Percentiles rank a stretch among this genome's conserved stretches.
phyloP scores from a whole-genome alignment of 2,888 invertebrate species.

The Tortricodes alternella region DNA sequence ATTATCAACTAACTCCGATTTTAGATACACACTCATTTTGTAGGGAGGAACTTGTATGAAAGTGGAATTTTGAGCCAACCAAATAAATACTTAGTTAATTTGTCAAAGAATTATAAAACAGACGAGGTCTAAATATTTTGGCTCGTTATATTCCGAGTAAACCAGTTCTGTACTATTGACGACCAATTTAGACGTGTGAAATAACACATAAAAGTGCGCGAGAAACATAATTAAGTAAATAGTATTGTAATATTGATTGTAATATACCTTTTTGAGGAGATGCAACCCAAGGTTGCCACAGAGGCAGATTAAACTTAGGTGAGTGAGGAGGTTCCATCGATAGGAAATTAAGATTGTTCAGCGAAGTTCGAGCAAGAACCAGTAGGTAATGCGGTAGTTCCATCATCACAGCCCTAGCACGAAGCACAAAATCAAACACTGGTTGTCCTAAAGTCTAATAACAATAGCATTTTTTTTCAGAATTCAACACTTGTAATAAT shows the following conservation, averaged over 20 bases:
- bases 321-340: conserved; percentile 79
- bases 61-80: conserved; percentile 11
- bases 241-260: neutral
- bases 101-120: conserved; percentile 15
- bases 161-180: neutral
- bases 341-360: conserved; percentile 57
- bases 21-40: conserved; percentile 21
- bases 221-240: too few species aligned
- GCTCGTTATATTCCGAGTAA: neutral
- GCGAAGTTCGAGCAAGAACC: conserved; percentile 69
- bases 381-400: conserved; percentile 74
- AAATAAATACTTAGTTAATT: conserved; percentile 19
- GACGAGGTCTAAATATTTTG: conserved; percentile 8
- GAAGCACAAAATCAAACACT: conserved; percentile 39
- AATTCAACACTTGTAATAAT: conserved; percentile 38
- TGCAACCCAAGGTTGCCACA: conserved; percentile 78
- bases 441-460: conserved; percentile 31
- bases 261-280: conserved; percentile 69
- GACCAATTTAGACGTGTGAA: neutral
- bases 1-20: conserved; percentile 27
- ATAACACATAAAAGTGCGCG: neutral
- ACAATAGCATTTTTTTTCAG: conserved; percentile 32
- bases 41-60: conserved; percentile 21
- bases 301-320: conserved; percentile 75
- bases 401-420: conserved; percentile 68